These are phyloP conservation scores for Coelopa frigida DNA, from an alignment of 1,140 invertebrate species.

Conservation along the genomic window DNA sequence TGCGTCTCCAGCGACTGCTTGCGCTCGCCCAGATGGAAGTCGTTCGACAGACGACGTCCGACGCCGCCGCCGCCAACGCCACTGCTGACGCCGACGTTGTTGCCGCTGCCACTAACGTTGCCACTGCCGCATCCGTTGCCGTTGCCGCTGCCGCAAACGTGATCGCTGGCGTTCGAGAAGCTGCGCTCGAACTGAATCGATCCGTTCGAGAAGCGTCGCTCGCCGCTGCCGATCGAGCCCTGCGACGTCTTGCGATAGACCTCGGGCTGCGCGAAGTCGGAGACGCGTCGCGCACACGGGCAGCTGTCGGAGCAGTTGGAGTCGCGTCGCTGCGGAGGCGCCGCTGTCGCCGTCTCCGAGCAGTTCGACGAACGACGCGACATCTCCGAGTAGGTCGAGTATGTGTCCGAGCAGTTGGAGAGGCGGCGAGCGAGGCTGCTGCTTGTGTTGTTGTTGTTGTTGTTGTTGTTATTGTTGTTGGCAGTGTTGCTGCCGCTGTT, in stretches of 20 bases:
- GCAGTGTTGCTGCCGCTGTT: conserved; percentile 10
- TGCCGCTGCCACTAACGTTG: conserved; percentile 12
- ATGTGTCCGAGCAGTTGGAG: conserved; percentile 39
- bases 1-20: conserved; percentile 24
- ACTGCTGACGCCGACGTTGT: not conserved
- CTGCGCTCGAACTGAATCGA: conserved; percentile 40
- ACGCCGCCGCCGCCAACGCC: not conserved
- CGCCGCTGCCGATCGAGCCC: conserved; percentile 36
- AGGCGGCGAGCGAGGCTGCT: conserved; percentile 29
- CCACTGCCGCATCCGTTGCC: conserved; percentile 14
- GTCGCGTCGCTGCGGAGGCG: conserved; percentile 29
- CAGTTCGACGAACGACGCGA: conserved; percentile 38
- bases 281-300: conserved; percentile 34
- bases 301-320: conserved; percentile 43
- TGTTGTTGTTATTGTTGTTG: conserved; percentile 10
- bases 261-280: conserved; percentile 28
- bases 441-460: conserved; percentile 4
- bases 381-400: conserved; percentile 16
- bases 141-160: not conserved
- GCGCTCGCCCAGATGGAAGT: conserved; percentile 32
- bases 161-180: conserved; percentile 39
- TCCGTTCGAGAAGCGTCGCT: conserved; percentile 39
- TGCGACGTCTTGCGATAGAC: conserved; percentile 34
- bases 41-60: conserved; percentile 35
- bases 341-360: conserved; percentile 32